phyloP scores from a whole-genome alignment of 2,888 invertebrate genomes.

The Andrena chrysosceles region DNA sequence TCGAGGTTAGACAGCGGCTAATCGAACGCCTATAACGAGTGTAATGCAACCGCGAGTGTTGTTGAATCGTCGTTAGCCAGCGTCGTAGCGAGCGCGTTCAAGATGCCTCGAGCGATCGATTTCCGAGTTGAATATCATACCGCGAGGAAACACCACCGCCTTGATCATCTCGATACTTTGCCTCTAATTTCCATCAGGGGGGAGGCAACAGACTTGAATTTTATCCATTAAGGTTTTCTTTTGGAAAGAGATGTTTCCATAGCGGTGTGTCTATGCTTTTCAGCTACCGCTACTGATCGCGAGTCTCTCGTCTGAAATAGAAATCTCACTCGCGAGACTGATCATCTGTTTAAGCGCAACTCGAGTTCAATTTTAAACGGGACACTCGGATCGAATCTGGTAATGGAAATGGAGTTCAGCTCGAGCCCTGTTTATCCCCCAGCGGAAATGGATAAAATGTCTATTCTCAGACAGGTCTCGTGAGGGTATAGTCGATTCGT shows the following conservation, averaged over 20 bases:
- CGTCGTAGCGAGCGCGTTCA: not conserved
- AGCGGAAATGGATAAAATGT: slow-evolving; percentile 17
- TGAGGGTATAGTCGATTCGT: not conserved
- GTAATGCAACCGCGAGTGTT: slow-evolving; percentile 12
- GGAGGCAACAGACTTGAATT: not conserved
- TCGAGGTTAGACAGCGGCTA: slow-evolving; percentile 13
- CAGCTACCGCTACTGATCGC: not conserved
- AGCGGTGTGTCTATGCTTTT: not conserved
- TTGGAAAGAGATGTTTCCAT: not conserved
- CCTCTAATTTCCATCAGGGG: not conserved
- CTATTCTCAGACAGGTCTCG: slow-evolving; percentile 1
- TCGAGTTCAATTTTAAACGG: slow-evolving; percentile 8
- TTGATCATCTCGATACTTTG: not conserved
- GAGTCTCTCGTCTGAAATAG: slow-evolving; percentile 8
- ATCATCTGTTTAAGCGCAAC: not conserved
- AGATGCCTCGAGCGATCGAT: slow-evolving; percentile 28
- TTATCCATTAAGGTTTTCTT: slow-evolving; percentile 7
- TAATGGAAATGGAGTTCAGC: slow-evolving; percentile 43
- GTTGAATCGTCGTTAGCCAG: not conserved
- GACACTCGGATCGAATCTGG: slow-evolving; percentile 14
- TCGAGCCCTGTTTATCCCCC: slow-evolving; percentile 7
- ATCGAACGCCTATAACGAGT: slow-evolving; percentile 43
- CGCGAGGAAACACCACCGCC: slow-evolving; percentile 9
- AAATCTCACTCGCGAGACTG: not conserved
- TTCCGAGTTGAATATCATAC: not conserved